A percentile compares a stretch with the other conserved stretches of the same genome.
phyloP scores from a whole-genome alignment of 2,888 invertebrate genomes.

The Camptogramma bilineatum region DNA sequence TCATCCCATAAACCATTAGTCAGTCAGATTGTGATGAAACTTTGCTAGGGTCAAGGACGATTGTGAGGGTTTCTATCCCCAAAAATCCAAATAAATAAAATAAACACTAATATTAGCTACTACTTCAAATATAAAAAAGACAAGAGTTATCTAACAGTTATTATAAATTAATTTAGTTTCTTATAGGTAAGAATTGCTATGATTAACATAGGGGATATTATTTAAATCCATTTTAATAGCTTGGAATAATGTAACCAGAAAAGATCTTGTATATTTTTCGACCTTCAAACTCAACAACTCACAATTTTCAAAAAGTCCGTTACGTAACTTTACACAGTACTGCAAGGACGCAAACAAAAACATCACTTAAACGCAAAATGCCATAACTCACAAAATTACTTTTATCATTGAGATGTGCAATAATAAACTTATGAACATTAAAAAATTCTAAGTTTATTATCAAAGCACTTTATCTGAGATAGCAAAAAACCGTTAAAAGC shows the following conservation, averaged over 20 bases:
- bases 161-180: no score
- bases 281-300: neutral
- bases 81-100: no score
- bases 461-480: conserved; percentile 24
- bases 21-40: no score
- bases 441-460: neutral
- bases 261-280: neutral
- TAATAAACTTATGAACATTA: neutral
- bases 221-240: no score
- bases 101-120: no score
- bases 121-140: no score
- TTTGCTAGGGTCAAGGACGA: no score
- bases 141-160: no score
- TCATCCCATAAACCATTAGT: no score
- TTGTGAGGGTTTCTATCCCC: no score
- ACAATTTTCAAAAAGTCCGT: neutral
- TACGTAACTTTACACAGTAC: neutral
- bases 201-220: no score
- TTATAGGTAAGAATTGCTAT: no score
- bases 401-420: neutral
- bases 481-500: conserved; percentile 35
- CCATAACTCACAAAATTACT: neutral
- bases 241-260: neutral
- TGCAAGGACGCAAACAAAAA: conserved; percentile 2
- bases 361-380: neutral